These are phyloP conservation scores for Drosophila ogumai DNA, from an alignment of 1,140 invertebrate genomes.

Conservation along the genomic window DNA sequence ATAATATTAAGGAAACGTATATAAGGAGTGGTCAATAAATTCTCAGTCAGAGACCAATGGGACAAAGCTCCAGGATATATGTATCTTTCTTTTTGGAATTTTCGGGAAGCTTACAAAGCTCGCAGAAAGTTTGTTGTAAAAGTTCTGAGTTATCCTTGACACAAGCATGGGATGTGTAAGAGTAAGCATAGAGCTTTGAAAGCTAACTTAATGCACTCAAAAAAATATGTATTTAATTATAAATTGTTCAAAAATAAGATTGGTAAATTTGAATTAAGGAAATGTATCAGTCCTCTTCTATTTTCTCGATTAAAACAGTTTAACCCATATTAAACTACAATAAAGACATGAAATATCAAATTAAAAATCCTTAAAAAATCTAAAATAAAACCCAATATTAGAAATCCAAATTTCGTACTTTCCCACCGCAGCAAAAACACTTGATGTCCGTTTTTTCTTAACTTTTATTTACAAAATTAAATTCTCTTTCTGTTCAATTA, in stretches of 20 bases:
- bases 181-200: background rate
- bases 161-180: background rate
- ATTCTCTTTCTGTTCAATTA: conserved; percentile 60
- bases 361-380: background rate
- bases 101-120: background rate
- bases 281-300: too few species aligned
- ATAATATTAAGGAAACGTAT: conserved; percentile 35
- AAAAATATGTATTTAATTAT: background rate
- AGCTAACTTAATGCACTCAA: background rate
- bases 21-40: conserved; percentile 21
- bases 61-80: conserved; percentile 6
- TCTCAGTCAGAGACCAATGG: conserved; percentile 12
- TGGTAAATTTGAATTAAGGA: too few species aligned
- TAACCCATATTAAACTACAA: too few species aligned
- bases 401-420: background rate
- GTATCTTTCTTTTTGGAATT: too few species aligned
- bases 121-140: background rate
- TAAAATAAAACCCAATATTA: background rate
- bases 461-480: conserved; percentile 82
- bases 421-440: background rate
- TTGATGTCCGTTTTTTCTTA: conserved; percentile 61
- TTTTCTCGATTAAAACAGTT: too few species aligned
- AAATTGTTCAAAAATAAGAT: background rate
- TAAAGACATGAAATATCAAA: too few species aligned
- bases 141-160: background rate